A percentile compares a stretch with the other conserved stretches of the same genome.
phyloP scores from a whole-genome alignment of 1,140 invertebrate species.

The Drosophila lowei region DNA sequence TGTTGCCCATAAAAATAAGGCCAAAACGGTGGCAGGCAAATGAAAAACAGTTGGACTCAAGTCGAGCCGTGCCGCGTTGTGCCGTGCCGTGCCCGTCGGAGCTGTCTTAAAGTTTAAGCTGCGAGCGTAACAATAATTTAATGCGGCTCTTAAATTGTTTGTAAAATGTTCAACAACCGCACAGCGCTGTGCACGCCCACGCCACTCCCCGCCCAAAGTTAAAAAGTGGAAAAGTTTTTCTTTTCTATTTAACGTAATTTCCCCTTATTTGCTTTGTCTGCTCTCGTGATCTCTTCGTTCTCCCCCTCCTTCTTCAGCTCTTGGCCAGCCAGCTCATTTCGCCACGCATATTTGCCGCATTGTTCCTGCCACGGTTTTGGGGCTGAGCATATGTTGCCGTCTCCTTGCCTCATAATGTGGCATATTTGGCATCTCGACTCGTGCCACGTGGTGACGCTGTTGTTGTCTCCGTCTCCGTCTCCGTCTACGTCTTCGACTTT shows the following conservation, averaged over 20 bases:
- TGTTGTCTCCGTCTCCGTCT: no score
- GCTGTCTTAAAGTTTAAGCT: conserved; percentile 76
- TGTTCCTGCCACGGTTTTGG: conserved; percentile 22
- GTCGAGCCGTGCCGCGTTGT: not conserved
- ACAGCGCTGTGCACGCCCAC: not conserved
- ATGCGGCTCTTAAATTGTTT: conserved; percentile 81
- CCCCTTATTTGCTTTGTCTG: conserved; percentile 71
- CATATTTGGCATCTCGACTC: conserved; percentile 61
- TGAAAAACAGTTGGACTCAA: conserved; percentile 56
- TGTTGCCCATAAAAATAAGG: conserved; percentile 71
- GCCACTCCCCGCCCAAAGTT: conserved; percentile 60
- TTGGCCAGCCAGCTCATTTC: conserved; percentile 55
- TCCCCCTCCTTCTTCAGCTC: not conserved
- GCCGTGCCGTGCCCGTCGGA: no score
- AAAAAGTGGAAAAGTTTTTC: conserved; percentile 80
- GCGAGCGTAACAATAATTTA: conserved; percentile 80
- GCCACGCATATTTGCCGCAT: conserved; percentile 52
- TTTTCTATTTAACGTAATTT: conserved; percentile 82
- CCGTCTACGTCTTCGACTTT: conserved; percentile 32
- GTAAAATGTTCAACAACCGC: conserved; percentile 80
- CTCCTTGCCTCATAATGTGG: conserved; percentile 72
- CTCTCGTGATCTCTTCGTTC: conserved; percentile 1
- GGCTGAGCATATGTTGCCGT: conserved; percentile 73
- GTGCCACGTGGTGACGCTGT: conserved; percentile 30
- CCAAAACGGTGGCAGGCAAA: conserved; percentile 49